Evolutionary conservation across 2,888 invertebrate species (phyloP).

Genomic region (Oscheius sp.): DNA sequence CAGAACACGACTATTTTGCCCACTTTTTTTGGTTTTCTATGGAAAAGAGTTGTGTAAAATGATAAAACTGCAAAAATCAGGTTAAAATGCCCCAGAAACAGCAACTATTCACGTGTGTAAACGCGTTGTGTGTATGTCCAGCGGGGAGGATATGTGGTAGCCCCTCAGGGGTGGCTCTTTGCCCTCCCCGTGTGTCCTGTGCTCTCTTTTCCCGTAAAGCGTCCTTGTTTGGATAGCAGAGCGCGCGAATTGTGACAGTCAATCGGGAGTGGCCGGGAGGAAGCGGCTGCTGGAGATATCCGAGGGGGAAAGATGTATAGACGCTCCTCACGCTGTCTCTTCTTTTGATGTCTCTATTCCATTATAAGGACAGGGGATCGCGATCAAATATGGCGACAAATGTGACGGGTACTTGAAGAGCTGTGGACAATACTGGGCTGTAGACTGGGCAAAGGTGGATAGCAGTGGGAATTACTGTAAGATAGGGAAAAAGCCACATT

Average conservation of each 20-base stretch:
- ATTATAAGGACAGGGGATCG: no score
- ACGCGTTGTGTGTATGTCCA: background rate
- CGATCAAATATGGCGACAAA: no score
- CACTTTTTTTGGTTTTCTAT: no score
- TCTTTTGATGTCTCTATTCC: no score
- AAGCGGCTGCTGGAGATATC: conserved; percentile 19
- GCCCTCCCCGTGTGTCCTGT: no score
- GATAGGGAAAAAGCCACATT: no score
- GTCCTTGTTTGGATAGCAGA: conserved; percentile 32
- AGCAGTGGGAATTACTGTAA: no score
- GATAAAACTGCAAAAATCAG: background rate
- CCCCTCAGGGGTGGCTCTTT: background rate
- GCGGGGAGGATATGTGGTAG: conserved; percentile 5
- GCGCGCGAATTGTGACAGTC: conserved; percentile 37
- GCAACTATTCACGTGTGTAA: background rate
- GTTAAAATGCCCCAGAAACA: background rate
- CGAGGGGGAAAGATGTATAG: background rate
- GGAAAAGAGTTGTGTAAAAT: background rate
- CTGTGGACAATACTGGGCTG: no score
- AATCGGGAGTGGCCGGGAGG: background rate
- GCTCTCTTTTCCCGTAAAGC: background rate
- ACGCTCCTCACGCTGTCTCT: no score
- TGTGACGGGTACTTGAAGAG: no score
- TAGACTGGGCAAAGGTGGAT: no score
- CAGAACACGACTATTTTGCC: no score